phyloP scores from a whole-genome alignment of 2,113 vertebrate genomes.

The Peromyscus leucopus region DNA sequence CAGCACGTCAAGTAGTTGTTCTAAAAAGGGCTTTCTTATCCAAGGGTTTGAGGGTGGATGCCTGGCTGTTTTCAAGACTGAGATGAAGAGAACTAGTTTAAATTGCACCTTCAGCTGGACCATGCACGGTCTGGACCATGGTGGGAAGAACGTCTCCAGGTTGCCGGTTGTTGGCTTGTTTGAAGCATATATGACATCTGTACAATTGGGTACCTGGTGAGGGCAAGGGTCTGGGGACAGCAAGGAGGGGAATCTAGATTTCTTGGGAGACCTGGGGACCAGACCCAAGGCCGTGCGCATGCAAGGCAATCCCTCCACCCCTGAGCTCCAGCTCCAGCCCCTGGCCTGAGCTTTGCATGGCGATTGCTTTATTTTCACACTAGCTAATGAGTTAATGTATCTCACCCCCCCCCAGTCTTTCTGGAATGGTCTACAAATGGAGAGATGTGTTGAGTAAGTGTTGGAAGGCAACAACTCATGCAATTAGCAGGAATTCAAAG shows the following conservation, averaged over 20 bases:
- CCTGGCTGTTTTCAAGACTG: background rate
- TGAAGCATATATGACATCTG: background rate
- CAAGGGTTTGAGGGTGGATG: constrained; percentile 26
- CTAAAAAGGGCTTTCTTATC: constrained; percentile 13
- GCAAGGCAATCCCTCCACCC: background rate
- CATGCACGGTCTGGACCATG: background rate
- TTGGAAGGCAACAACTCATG: constrained; percentile 50
- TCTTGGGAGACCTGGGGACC: background rate
- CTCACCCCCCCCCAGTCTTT: constrained; percentile 39
- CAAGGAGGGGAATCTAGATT: background rate
- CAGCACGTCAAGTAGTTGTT: constrained; percentile 39
- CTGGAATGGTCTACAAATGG: constrained; percentile 60
- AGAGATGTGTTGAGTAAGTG: constrained; percentile 67
- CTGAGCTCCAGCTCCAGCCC: background rate
- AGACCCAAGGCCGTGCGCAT: background rate
- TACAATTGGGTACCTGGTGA: background rate
- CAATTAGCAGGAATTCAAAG: constrained; percentile 65
- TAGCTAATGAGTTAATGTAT: constrained; percentile 48
- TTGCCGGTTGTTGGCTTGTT: background rate
- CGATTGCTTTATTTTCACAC: constrained; percentile 58
- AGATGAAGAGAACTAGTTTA: background rate
- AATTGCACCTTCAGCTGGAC: background rate
- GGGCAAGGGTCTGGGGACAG: background rate
- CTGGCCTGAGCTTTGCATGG: constrained; percentile 30
- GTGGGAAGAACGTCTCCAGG: background rate